Percentiles rank a stretch among this genome's conserved stretches.
Conservation (phyloP, 2,113 vertebrate genomes). For the Phaethon lepturus region DNA sequence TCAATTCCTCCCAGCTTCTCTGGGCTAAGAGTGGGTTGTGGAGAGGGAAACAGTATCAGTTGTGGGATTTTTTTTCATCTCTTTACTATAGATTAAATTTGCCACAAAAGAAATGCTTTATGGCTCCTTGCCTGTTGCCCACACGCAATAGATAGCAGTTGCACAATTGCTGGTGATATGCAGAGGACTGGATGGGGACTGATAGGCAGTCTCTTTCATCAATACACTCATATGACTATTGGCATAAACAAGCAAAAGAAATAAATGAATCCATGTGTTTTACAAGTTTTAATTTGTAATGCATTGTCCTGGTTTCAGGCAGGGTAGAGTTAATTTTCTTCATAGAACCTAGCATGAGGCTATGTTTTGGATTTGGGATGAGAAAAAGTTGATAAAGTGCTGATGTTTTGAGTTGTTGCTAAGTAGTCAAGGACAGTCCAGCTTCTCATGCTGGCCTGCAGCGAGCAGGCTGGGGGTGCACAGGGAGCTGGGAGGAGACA, state of each 20-base stretch:
- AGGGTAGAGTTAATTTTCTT: no score
- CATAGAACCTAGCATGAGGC: no score
- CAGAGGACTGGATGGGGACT: background rate
- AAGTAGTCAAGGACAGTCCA: no score
- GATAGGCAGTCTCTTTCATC: background rate
- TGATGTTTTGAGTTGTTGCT: no score
- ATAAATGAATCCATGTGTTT: background rate
- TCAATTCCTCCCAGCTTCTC: background rate
- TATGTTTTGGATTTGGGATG: no score
- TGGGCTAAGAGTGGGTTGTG: background rate
- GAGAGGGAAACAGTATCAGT: background rate
- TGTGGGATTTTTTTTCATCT: accelerated
- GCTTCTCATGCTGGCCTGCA: no score
- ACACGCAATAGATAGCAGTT: background rate
- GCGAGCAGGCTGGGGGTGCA: no score
- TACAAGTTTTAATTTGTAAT: background rate
- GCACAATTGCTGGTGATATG: background rate
- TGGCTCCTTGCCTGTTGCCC: background rate
- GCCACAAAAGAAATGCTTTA: background rate
- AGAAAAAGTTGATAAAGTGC: no score
- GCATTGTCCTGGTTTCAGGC: no score
- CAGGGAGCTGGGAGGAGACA: no score
- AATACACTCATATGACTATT: background rate
- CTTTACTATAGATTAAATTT: background rate
- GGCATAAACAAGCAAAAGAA: background rate